Percentiles rank a stretch among this genome's conserved stretches.
Evolutionary conservation across 1,140 invertebrate genomes (phyloP).

Genomic region (Trichonephila inaurata): DNA sequence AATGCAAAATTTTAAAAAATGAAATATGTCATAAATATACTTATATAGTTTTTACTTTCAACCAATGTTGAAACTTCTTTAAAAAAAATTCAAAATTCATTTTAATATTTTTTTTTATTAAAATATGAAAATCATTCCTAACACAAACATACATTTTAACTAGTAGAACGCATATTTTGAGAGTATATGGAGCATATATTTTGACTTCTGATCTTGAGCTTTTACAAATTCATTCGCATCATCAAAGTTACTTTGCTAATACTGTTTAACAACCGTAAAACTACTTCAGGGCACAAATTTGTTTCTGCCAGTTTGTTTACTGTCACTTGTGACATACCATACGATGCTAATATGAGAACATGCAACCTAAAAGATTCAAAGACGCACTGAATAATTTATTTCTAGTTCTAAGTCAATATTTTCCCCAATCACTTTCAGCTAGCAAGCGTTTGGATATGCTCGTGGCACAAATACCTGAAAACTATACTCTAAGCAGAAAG

Average conservation of each 20-base stretch:
- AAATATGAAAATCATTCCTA: too few relatives aligned
- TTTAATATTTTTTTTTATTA: too few relatives aligned
- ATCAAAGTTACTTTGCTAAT: background rate
- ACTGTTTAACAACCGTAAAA: background rate
- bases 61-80: too few relatives aligned
- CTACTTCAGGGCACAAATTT: background rate
- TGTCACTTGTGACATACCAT: background rate
- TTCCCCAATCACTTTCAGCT: background rate
- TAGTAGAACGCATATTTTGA: too few relatives aligned
- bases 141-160: too few relatives aligned
- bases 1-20: too few relatives aligned
- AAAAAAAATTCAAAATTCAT: too few relatives aligned
- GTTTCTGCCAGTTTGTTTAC: background rate
- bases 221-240: background rate
- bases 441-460: background rate
- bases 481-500: background rate
- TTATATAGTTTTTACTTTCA: too few relatives aligned
- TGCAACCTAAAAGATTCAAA: constrained; percentile 16
- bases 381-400: constrained; percentile 2
- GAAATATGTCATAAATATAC: too few relatives aligned
- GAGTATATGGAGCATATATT: too few relatives aligned
- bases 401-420: constrained; percentile 13
- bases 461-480: background rate
- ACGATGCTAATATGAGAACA: background rate
- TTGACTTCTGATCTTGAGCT: background rate